Evolutionary conservation across 2,113 vertebrate genomes (phyloP).

Genomic region (Thamnaconus septentrionalis): DNA sequence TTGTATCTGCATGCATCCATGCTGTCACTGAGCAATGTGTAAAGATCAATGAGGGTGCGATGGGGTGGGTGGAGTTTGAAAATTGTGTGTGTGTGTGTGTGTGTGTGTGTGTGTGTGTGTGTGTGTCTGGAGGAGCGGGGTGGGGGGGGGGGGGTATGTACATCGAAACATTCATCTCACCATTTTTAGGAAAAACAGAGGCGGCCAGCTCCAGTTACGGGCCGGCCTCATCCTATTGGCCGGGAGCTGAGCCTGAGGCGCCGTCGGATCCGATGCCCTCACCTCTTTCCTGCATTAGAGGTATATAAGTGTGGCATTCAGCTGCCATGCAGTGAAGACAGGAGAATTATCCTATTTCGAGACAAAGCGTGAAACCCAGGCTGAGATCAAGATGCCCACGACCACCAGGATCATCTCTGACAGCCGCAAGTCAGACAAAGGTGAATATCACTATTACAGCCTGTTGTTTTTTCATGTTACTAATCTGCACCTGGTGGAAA

Average conservation of each 20-base stretch:
- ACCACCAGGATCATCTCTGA: conserved; percentile 47
- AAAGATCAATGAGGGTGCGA: conserved; percentile 13
- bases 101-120: too few relatives aligned
- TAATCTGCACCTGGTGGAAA: too few relatives aligned
- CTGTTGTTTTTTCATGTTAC: too few relatives aligned
- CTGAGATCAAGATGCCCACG: conserved; percentile 51
- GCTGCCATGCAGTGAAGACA: neutral
- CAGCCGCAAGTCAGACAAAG: conserved; percentile 44
- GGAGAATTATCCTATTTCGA: neutral
- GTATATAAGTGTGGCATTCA: conserved; percentile 52
- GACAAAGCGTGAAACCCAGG: conserved; percentile 8
- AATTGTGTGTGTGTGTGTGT: neutral
- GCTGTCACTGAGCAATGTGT: conserved; percentile 28
- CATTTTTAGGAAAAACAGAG: conserved; percentile 60
- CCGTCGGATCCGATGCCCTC: conserved; percentile 6
- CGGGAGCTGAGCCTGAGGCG: conserved; percentile 15
- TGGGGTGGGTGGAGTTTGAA: conserved; percentile 19
- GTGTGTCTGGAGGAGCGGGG: neutral
- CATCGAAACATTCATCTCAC: conserved; percentile 25
- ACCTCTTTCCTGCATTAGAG: conserved; percentile 29
- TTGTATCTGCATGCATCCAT: conserved; percentile 24
- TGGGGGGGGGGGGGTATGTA: conserved; percentile 1
- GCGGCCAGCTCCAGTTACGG: conserved; percentile 45
- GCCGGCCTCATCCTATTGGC: conserved; percentile 11
- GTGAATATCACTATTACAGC: conserved; percentile 27